Evolutionary conservation across 2,113 vertebrate species (phyloP), one percentile per base, ranked within the genome.

Genomic region (Geococcyx californianus): DNA sequence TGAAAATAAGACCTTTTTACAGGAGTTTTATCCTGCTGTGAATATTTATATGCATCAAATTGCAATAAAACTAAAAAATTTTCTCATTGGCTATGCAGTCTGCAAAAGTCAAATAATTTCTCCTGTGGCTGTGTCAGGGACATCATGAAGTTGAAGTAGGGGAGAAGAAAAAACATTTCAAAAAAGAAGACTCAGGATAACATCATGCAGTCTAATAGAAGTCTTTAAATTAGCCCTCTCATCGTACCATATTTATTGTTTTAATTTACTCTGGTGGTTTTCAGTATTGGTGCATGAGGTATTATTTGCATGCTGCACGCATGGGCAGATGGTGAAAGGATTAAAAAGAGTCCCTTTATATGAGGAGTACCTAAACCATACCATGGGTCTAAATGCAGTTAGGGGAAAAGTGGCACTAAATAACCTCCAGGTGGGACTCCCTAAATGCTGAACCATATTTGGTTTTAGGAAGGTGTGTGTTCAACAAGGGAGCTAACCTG

Each of bases 31-130:
- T 70, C 51, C 26, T 87, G 74, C 91, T 34, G 23, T 54, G 80
- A 86, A 70, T 95, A 95, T 96, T 93, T 92, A 83, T 93, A 80
- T 89, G 85, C 56, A 83, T 87, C 31, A 77, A 63, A 28, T 82
- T 92, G 64, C 74, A 89, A 87, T 89, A 90, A 95, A 89, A 20
- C 66, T 34, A 73, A 88, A 78, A 24, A 69, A 66, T 82, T 94
- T 94, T 90, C 59, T 92, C 63, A 83, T 96, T 95, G 96, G 76
- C 52, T 66, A 38, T 89, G 58, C 59, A 78, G 25, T 67, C 25
- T 85, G 74, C 55, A 93, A 63, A 94, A 93, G 66, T 90, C 55
- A 86, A 90, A 70, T 78, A 67, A 77, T 87, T 91, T 93, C 88
- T 96, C 44, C 58, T 31, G 33, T 79, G 89, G 23, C 68, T 85